Percentiles rank a stretch among this genome's conserved stretches.
phyloP scores from a whole-genome alignment of 2,888 invertebrate species.

The Trichacis sp. region DNA sequence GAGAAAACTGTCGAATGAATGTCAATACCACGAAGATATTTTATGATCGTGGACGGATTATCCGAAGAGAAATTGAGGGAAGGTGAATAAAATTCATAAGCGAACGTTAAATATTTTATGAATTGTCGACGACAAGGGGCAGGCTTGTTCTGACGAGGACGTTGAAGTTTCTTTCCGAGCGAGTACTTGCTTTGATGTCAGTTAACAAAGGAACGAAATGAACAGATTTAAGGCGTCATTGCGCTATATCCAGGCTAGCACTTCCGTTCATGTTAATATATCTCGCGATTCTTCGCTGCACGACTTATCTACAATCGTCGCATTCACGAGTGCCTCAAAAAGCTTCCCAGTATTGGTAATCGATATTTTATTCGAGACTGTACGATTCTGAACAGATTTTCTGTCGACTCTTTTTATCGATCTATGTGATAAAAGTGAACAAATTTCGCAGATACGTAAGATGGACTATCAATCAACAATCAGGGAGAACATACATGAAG shows the following conservation, averaged over 20 bases:
- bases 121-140: neutral
- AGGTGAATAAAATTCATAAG: neutral
- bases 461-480: too few relatives aligned
- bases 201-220: constrained; percentile 26
- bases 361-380: constrained; percentile 32
- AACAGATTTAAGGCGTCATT: constrained; percentile 23
- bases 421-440: constrained; percentile 15
- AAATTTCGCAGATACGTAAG: too few relatives aligned
- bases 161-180: constrained; percentile 1
- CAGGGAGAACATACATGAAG: too few relatives aligned
- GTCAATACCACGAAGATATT: too few relatives aligned
- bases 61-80: too few relatives aligned
- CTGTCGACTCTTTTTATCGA: constrained; percentile 10
- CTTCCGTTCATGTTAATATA: constrained; percentile 12
- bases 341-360: constrained; percentile 24
- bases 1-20: too few relatives aligned
- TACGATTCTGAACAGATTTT: constrained; percentile 6
- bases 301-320: constrained; percentile 34
- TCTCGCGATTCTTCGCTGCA: constrained; percentile 26
- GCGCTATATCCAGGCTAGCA: constrained; percentile 16
- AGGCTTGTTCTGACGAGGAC: neutral
- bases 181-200: constrained; percentile 31
- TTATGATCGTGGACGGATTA: too few relatives aligned
- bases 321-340: constrained; percentile 16
- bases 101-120: neutral